Base-by-base conservation (phyloP, 1,140 invertebrate genomes). In the Caenorhabditis brenneri region DNA sequence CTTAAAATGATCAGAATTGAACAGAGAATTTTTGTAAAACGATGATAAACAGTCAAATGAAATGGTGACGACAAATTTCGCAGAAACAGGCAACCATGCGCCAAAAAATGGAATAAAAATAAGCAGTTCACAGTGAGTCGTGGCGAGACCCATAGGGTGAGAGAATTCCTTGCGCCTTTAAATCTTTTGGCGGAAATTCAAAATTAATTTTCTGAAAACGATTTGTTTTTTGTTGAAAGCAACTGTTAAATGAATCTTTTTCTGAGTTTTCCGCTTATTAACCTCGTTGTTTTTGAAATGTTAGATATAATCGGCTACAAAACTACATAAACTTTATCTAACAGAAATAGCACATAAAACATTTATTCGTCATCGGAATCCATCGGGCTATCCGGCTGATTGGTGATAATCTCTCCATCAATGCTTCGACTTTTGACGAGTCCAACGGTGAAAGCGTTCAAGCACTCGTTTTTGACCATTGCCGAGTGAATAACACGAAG, bases 391-490 rank as follows among this genome's bases (percentile, higher is more conserved):
- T 39, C 36, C 22, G 36, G 65, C 24, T 74, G 65, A 74, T 74
- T n/a, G 2, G 36, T 74, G 36, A 74, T 74, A 15, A 74, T 74
- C 10, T 74, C 65, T 46, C 65, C 65, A 19, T 74, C 65, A 24
- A 74, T 46, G 15, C 36, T 42, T 24, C 65, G 12, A 15, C 65
- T 74, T 19, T 74, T 74, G 6, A 74, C 65, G 1, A 74, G 22
- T 42, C 65, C 65, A 33, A 74, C 65, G 12, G 65, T 74, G 36
- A 74, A 74, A 7, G 65, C 65, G n/a, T 74, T 74, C 65, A 74
- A 27, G n/a, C 65, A 74, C n/a, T 74, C 65, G n/a, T 74, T 74
- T 42, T 74, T 74, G 6, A 74, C 65, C 65, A 74, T 74, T 46
- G 65, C 65, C 33, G 65, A 74, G 36, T 74, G 65, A 46, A 74